Conservation (phyloP, 2,113 vertebrate species). For the Isichthys henryi region DNA sequence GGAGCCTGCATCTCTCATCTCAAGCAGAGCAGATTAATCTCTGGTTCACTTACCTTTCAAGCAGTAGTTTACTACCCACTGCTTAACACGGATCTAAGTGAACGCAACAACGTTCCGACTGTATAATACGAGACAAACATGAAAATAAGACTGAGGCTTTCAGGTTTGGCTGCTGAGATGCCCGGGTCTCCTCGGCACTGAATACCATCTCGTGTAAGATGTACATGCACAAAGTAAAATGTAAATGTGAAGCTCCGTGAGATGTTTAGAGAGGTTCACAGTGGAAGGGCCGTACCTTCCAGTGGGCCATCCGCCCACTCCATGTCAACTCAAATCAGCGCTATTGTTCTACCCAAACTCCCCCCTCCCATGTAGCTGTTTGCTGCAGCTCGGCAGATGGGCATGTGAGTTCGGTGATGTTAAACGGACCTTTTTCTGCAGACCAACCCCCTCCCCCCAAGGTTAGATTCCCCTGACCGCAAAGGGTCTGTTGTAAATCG, state of each 20-base stretch:
- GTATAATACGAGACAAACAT: background rate
- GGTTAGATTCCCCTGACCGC: background rate
- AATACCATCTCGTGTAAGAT: background rate
- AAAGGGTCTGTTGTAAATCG: constrained; percentile 10
- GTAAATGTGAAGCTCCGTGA: background rate
- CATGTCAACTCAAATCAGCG: background rate
- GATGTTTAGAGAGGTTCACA: background rate
- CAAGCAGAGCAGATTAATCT: background rate
- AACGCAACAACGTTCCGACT: background rate
- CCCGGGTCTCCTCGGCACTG: background rate
- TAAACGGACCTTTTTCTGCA: background rate
- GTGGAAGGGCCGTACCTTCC: background rate
- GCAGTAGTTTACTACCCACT: background rate
- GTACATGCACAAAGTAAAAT: background rate
- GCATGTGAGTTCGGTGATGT: background rate
- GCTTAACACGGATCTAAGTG: background rate
- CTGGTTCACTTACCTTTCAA: background rate
- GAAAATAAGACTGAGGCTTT: background rate
- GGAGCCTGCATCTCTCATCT: background rate
- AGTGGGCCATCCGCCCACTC: background rate
- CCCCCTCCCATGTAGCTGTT: no score
- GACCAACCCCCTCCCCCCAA: background rate
- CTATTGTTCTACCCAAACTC: background rate
- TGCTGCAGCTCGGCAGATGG: background rate
- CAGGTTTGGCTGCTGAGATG: background rate